phyloP scores from a whole-genome alignment of 2,888 invertebrate species.

The Boloria selene region DNA sequence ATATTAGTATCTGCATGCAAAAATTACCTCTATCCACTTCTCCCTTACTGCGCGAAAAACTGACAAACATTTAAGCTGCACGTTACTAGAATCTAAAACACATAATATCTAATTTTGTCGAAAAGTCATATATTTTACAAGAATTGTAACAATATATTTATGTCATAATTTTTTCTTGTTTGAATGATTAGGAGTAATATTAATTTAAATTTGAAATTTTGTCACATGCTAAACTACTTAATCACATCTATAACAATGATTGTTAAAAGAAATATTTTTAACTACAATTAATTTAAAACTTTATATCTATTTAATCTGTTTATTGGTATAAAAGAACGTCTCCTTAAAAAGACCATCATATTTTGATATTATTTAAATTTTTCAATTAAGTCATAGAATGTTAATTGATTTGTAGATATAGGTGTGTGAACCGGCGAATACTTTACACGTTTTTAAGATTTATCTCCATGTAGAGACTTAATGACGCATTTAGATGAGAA shows the following conservation, averaged over 20 bases:
- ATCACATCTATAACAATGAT: too few species aligned
- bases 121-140: too few species aligned
- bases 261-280: too few species aligned
- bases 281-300: not conserved
- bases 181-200: too few species aligned
- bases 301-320: not conserved
- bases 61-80: too few species aligned
- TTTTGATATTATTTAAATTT: conserved; percentile 55
- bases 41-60: too few species aligned
- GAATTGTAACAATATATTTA: too few species aligned
- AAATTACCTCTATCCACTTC: not conserved
- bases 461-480: conserved; percentile 24
- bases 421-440: conserved; percentile 42
- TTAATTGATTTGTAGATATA: conserved; percentile 53
- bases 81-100: too few species aligned
- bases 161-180: too few species aligned
- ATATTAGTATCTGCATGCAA: not conserved
- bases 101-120: too few species aligned
- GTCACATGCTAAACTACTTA: too few species aligned
- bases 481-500: conserved; percentile 34
- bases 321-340: conserved; percentile 17
- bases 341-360: conserved; percentile 37
- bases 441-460: conserved; percentile 30
- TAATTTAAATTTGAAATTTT: too few species aligned
- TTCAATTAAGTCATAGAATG: conserved; percentile 61